phyloP scores from a whole-genome alignment of 1,140 invertebrate species.

The Ooceraea biroi region DNA sequence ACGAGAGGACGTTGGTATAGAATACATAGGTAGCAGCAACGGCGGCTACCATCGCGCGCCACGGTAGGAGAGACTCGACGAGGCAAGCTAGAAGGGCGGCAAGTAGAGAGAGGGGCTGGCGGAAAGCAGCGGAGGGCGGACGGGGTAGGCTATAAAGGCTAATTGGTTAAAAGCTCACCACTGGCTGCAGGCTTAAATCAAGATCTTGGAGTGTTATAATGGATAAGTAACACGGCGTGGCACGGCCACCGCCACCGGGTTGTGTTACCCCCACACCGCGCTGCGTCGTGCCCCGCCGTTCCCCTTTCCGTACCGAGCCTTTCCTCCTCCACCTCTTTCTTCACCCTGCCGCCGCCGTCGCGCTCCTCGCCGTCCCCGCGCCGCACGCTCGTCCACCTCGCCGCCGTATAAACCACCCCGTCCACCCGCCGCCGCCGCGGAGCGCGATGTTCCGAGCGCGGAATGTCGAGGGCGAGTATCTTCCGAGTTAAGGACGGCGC shows the following conservation, averaged over 20 bases:
- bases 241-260: slow-evolving; percentile 75
- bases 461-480: slow-evolving; percentile 77
- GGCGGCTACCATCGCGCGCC: slow-evolving; percentile 65
- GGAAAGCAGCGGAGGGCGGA: slow-evolving; percentile 49
- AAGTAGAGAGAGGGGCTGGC: slow-evolving; percentile 53
- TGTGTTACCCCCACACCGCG: slow-evolving; percentile 67
- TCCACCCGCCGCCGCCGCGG: slow-evolving; percentile 45
- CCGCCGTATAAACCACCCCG: slow-evolving; percentile 51
- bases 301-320: slow-evolving; percentile 11
- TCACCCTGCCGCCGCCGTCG: slow-evolving; percentile 23
- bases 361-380: slow-evolving; percentile 46
- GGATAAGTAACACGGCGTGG: slow-evolving; percentile 86
- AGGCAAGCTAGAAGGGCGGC: slow-evolving; percentile 59
- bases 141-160: slow-evolving; percentile 85
- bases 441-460: slow-evolving; percentile 51
- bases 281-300: slow-evolving; percentile 9
- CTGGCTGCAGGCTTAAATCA: slow-evolving; percentile 86
- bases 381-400: slow-evolving; percentile 60
- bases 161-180: slow-evolving; percentile 87
- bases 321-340: slow-evolving; percentile 44
- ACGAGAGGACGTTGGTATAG: slow-evolving; percentile 68
- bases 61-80: slow-evolving; percentile 49
- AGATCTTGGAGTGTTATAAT: slow-evolving; percentile 87
- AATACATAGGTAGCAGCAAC: slow-evolving; percentile 66
- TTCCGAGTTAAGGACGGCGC: slow-evolving; percentile 79